Base-by-base conservation (phyloP, 2,113 vertebrate species). In the Oenanthe oenanthe region DNA sequence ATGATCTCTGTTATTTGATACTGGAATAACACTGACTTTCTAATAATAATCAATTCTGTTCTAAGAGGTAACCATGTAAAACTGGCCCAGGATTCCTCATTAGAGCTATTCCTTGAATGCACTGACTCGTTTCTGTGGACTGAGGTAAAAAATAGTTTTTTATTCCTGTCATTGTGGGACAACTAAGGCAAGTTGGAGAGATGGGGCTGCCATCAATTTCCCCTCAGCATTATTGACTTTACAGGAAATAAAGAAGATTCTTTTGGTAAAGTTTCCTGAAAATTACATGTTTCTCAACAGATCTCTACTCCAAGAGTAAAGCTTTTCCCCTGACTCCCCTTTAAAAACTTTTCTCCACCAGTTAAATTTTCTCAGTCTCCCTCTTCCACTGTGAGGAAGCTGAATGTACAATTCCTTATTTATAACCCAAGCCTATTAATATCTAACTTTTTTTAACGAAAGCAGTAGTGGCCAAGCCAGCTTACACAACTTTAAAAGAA, bases 81-180 rank as follows among this genome's bases (percentile, higher is more conserved):
- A 79, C 22, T 45, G 38, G 16, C 6, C 18, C 40, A 83, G 56
- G 38, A 56, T 71, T 92, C 43, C n/a, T 91, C 75, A 36, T 31
- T 77, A 88, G 45, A 76, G 10, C 26, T 90, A n/a, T 76, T 93
- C 16, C 26, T 80, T 90, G 88, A 92, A 92, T 76, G n/a, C 43
- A 88, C 26, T 82, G 78, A 54, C 34, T 94, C 47, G 73, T 58
- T 92, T 88, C 67, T 92, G 58, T 26, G 87, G 38, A 34, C 47
- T 58, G 54, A 90, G 18, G 53, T 68, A 78, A 86, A 91, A 91
- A 92, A 47, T 50, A 88, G 3, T 8, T 77, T 94, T 88, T 94
- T 58, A 67, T 38, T 94, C 43, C 36, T 67, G 50, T 80, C 51
- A n/a, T 32, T 90, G 34, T 54, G 34, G 51, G 34, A 86, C 11